These are phyloP conservation scores for Cyclopterus lumpus DNA, from an alignment of 2,797 vertebrate species.

Conservation along the genomic window DNA sequence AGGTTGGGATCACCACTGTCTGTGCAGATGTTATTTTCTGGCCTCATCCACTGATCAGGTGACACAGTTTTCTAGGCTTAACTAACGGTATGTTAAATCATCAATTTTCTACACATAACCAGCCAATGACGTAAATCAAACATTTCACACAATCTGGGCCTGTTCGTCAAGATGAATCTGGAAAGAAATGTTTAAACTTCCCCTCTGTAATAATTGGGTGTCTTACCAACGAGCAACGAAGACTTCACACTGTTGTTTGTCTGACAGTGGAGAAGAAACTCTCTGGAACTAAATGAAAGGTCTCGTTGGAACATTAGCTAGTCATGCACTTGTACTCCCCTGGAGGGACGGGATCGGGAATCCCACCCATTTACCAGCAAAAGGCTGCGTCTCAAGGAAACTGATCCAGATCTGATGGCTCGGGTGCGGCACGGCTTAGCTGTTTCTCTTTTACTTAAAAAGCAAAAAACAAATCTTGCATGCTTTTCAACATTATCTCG, in stretches of 20 bases:
- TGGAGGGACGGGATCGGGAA: conserved; percentile 66
- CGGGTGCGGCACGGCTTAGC: conserved; percentile 37
- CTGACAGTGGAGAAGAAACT: conserved; percentile 46
- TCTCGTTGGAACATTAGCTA: conserved; percentile 66
- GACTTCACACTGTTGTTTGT: conserved; percentile 46
- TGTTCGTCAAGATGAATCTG: conserved; percentile 13
- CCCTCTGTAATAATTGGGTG: conserved; percentile 10
- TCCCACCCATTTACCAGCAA: conserved; percentile 78
- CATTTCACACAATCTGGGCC: conserved; percentile 32
- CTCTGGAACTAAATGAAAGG: conserved; percentile 74
- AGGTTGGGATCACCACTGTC: conserved; percentile 16
- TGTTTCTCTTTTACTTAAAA: conserved; percentile 25
- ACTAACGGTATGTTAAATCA: conserved; percentile 20
- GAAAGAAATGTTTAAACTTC: conserved; percentile 44
- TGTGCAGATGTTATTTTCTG: conserved; percentile 14
- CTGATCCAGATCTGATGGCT: conserved; percentile 56
- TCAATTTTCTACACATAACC: too few species aligned
- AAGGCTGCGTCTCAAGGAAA: conserved; percentile 51
- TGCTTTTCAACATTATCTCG: conserved; percentile 20
- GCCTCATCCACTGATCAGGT: conserved; percentile 12
- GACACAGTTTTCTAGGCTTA: conserved; percentile 32
- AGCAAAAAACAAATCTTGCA: conserved; percentile 10
- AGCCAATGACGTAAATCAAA: conserved; percentile 45
- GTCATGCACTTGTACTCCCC: conserved; percentile 73
- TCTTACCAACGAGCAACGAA: conserved; percentile 11